A percentile compares a stretch with the other conserved stretches of the same genome.
phyloP scores from a whole-genome alignment of 2,113 vertebrate genomes.

The Scopus umbretta region DNA sequence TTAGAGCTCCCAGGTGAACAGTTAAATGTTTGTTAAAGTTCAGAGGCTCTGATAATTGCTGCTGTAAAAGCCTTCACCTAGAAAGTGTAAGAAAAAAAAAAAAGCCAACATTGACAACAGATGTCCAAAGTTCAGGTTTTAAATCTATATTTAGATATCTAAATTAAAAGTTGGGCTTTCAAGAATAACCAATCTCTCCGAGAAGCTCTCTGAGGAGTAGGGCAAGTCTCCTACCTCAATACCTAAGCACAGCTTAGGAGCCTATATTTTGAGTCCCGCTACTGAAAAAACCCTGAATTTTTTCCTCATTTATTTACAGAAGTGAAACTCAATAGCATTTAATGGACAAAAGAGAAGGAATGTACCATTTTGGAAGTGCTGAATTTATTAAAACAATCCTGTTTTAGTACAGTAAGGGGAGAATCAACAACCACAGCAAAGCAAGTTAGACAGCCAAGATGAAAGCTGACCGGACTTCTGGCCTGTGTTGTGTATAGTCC shows the following conservation, averaged over 20 bases:
- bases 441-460: neutral
- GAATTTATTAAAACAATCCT: neutral
- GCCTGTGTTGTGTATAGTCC: neutral
- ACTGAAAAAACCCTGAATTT: neutral
- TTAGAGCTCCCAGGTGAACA: neutral
- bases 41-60: neutral
- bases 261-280: neutral
- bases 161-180: neutral
- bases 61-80: neutral
- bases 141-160: neutral
- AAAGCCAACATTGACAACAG: neutral
- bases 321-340: neutral
- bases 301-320: neutral
- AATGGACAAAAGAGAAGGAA: neutral
- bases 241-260: neutral
- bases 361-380: neutral
- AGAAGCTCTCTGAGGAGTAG: neutral
- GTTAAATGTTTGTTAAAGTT: neutral
- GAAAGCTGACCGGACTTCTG: neutral
- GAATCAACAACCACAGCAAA: neutral
- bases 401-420: neutral
- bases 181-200: neutral
- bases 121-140: neutral
- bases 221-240: neutral
- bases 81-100: neutral